phyloP scores from a whole-genome alignment of 1,140 invertebrate species.

The Megalonaias nervosa region DNA sequence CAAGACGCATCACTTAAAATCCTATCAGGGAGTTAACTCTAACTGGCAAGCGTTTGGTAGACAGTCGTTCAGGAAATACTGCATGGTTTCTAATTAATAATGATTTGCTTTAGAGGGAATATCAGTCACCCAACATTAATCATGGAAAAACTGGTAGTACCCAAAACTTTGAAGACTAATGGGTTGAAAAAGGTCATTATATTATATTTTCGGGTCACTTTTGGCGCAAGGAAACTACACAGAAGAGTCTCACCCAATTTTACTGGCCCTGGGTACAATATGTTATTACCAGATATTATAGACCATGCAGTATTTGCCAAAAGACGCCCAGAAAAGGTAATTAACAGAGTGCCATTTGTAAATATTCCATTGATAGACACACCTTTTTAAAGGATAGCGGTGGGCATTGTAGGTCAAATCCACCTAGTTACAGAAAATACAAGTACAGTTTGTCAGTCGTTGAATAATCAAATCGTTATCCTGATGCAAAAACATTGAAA shows the following conservation, averaged over 20 bases:
- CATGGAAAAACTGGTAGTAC: conserved; percentile 12
- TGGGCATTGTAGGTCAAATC: conserved; percentile 34
- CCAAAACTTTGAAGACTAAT: neutral
- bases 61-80: neutral
- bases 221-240: neutral
- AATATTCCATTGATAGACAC: conserved; percentile 22
- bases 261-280: conserved; percentile 12
- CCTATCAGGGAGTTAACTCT: neutral
- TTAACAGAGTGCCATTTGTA: neutral
- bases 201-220: conserved; percentile 15
- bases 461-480: conserved; percentile 45
- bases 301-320: conserved; percentile 10
- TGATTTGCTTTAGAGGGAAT: conserved; percentile 14
- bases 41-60: neutral
- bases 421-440: conserved; percentile 20
- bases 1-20: neutral
- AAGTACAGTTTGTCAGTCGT: conserved; percentile 32
- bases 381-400: conserved; percentile 40
- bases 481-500: conserved; percentile 42
- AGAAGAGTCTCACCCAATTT: conserved; percentile 6
- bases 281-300: conserved; percentile 3
- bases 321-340: conserved; percentile 9
- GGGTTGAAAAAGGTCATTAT: conserved; percentile 21
- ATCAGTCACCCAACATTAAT: neutral
- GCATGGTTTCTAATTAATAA: neutral